Percentiles rank a stretch among this genome's conserved stretches.
Evolutionary conservation across 2,888 invertebrate genomes (phyloP).

Genomic region (Fragum sueziense): DNA sequence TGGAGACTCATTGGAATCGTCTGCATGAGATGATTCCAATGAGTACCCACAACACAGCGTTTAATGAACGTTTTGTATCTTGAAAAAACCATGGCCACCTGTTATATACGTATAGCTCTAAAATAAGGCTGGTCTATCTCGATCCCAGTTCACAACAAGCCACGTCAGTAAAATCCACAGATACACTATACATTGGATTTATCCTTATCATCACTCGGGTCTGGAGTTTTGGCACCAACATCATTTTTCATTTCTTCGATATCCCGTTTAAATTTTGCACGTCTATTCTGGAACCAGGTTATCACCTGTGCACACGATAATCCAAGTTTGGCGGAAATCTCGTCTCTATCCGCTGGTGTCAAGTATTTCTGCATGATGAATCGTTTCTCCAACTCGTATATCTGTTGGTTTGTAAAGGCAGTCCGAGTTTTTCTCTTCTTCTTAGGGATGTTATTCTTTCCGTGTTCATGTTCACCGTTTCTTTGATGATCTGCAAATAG

Average conservation of each 20-base stretch:
- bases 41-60: no score
- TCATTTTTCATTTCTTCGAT: constrained; percentile 98
- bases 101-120: no score
- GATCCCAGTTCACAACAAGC: no score
- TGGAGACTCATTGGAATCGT: no score
- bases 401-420: constrained; percentile 98
- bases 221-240: constrained; percentile 85
- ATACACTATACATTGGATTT: no score
- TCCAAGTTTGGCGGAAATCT: constrained; percentile 96
- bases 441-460: constrained; percentile 85
- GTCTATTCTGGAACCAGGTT: constrained; percentile 84
- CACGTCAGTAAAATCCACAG: no score
- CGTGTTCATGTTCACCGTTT: constrained; percentile 34
- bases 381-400: constrained; percentile 97
- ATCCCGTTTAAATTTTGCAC: constrained; percentile 90
- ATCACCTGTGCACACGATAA: constrained; percentile 93
- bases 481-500: constrained; percentile 43
- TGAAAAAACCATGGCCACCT: no score
- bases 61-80: no score
- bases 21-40: no score
- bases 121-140: no score
- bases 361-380: constrained; percentile 98
- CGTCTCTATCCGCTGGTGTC: constrained; percentile 97
- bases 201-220: constrained; percentile 8
- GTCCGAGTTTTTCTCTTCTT: constrained; percentile 96